phyloP scores from a whole-genome alignment of 2,888 invertebrate species.

The Cryptocephalus moraei region DNA sequence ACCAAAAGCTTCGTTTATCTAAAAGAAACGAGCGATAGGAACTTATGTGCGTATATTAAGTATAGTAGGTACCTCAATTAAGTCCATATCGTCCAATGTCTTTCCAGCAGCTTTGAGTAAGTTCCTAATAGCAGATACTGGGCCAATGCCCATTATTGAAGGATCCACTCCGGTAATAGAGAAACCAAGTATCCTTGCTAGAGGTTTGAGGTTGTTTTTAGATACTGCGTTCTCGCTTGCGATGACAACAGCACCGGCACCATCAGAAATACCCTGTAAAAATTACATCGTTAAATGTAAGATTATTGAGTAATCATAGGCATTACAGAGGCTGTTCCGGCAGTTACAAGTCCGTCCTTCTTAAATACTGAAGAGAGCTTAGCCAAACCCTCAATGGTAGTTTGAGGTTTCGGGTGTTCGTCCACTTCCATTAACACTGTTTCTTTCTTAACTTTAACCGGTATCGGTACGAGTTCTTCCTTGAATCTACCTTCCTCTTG shows the following conservation, averaged over 20 bases:
- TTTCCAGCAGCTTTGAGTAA: conserved; percentile 70
- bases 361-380: conserved; percentile 87
- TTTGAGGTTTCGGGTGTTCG: conserved; percentile 87
- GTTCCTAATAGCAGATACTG: conserved; percentile 84
- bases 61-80: conserved; percentile 65
- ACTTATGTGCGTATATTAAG: not conserved
- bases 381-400: conserved; percentile 71
- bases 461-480: conserved; percentile 79
- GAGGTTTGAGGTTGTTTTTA: conserved; percentile 68
- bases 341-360: conserved; percentile 88
- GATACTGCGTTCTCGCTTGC: conserved; percentile 86
- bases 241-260: conserved; percentile 84
- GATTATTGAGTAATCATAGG: conserved; percentile 26
- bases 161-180: conserved; percentile 91
- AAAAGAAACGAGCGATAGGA: not conserved
- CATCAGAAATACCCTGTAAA: conserved; percentile 90
- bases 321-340: conserved; percentile 80
- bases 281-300: not conserved
- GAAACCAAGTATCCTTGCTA: conserved; percentile 86
- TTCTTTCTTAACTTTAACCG: conserved; percentile 72
- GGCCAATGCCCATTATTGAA: conserved; percentile 95
- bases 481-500: conserved; percentile 82
- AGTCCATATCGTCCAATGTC: conserved; percentile 75
- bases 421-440: conserved; percentile 71
- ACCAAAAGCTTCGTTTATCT: conserved; percentile 98